Conservation (phyloP, 2,113 vertebrate species). For the Triplophysa rosa region DNA sequence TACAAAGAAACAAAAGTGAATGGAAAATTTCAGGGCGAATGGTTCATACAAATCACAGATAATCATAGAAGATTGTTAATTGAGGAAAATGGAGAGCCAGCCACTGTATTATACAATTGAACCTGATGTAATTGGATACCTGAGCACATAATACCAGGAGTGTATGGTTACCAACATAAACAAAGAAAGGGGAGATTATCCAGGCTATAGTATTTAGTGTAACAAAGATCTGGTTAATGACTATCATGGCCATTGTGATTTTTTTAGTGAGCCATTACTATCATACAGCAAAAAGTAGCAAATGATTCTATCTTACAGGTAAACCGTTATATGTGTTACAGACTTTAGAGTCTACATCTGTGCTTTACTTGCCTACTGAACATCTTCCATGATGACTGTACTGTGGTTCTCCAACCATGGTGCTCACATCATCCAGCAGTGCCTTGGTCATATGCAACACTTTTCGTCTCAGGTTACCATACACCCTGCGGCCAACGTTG, state of each 20-base stretch:
- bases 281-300: not conserved
- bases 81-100: constrained; percentile 56
- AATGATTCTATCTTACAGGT: not conserved
- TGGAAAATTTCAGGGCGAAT: constrained; percentile 28
- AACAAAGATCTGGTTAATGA: constrained; percentile 63
- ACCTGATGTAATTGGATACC: constrained; percentile 63
- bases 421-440: constrained; percentile 81
- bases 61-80: constrained; percentile 47
- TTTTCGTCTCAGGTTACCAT: constrained; percentile 79
- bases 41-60: constrained; percentile 62
- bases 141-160: constrained; percentile 65
- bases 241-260: constrained; percentile 64
- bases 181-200: constrained; percentile 68
- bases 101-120: constrained; percentile 50
- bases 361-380: constrained; percentile 78
- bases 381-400: constrained; percentile 74
- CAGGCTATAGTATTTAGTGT: constrained; percentile 51
- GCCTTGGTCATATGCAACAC: constrained; percentile 79
- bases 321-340: not conserved
- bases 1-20: constrained; percentile 55
- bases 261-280: constrained; percentile 40
- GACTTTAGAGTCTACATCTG: not conserved
- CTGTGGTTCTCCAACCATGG: constrained; percentile 75
- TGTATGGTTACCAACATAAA: constrained; percentile 74
- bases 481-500: constrained; percentile 81